Percentiles rank a stretch among this genome's conserved stretches.
Evolutionary conservation across 2,888 invertebrate genomes (phyloP).

Genomic region (Bellardia pandia): DNA sequence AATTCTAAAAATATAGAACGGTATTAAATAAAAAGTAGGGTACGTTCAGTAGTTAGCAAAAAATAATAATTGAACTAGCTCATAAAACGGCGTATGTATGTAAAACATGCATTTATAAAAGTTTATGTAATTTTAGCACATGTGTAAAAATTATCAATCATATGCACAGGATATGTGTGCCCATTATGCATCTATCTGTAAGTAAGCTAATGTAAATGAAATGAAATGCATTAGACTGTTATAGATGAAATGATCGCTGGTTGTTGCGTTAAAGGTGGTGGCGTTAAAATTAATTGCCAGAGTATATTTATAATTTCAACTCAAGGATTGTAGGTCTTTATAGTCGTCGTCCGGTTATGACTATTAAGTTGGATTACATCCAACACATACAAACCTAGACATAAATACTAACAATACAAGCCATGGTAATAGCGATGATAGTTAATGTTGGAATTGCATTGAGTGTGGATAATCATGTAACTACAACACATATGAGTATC

Average conservation of each 20-base stretch:
- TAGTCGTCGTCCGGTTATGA: conserved; percentile 27
- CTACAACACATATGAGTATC: conserved; percentile 5
- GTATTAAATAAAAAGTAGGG: too few relatives aligned
- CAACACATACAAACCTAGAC: background rate
- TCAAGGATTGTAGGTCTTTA: conserved; percentile 69
- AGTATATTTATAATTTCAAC: conserved; percentile 63
- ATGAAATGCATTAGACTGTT: conserved; percentile 20
- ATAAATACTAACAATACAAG: background rate
- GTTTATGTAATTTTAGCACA: background rate
- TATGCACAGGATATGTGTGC: background rate
- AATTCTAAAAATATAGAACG: too few relatives aligned
- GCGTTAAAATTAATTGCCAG: conserved; percentile 66
- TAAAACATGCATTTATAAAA: too few relatives aligned
- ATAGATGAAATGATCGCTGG: conserved; percentile 65
- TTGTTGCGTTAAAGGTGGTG: conserved; percentile 63
- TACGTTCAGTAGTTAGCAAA: too few relatives aligned
- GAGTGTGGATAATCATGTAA: conserved; percentile 34
- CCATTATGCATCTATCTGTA: background rate
- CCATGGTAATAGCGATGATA: background rate
- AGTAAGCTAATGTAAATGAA: conserved; percentile 13
- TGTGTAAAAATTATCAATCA: background rate
- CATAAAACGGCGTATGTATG: too few relatives aligned
- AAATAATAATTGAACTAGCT: too few relatives aligned
- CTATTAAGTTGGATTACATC: conserved; percentile 13
- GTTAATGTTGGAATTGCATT: conserved; percentile 10